These are phyloP conservation scores for Esperia sulphurella DNA, from an alignment of 2,888 invertebrate species.

Conservation along the genomic window DNA sequence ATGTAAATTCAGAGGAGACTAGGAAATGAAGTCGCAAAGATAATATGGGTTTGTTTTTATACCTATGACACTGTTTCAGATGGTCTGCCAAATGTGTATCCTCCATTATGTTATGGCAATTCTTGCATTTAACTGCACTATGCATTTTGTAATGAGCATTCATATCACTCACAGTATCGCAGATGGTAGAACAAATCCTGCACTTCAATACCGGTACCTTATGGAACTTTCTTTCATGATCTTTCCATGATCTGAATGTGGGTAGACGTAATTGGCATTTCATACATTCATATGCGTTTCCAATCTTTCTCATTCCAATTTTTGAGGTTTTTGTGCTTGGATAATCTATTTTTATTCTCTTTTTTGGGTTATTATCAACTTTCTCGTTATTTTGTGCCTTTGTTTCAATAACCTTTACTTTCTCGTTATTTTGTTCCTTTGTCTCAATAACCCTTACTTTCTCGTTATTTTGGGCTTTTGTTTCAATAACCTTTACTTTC, in stretches of 20 bases:
- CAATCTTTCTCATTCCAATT: constrained; percentile 7
- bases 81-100: background rate
- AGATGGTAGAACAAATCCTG: background rate
- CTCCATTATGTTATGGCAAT: background rate
- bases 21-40: background rate
- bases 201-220: background rate
- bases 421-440: constrained; percentile 6
- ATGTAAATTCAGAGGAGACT: background rate
- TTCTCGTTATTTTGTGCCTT: constrained; percentile 1
- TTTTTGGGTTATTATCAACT: background rate
- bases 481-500: background rate
- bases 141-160: background rate
- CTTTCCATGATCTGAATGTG: background rate
- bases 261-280: background rate
- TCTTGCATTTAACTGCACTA: background rate
- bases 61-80: background rate
- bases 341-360: background rate
- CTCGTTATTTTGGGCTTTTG: background rate
- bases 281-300: background rate
- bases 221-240: background rate
- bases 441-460: constrained; percentile 9
- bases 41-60: background rate
- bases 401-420: constrained; percentile 11
- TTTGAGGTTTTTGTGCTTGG: background rate
- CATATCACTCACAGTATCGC: background rate